phyloP scores from a whole-genome alignment of 2,113 vertebrate species.

The Dunckerocampus dactyliophorus region DNA sequence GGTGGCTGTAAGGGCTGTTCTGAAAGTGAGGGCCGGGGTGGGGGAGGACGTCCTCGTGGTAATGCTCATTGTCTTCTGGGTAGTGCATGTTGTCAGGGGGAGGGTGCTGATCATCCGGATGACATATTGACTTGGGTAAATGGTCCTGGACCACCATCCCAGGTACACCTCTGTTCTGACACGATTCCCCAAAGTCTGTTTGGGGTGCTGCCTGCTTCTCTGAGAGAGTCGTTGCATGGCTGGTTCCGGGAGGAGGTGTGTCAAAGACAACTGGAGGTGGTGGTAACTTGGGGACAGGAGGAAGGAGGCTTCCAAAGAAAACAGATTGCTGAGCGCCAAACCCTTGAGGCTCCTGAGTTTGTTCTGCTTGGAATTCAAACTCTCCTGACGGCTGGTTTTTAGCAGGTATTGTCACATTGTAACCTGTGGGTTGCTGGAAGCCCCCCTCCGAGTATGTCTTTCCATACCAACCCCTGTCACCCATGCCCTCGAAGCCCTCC shows the following conservation, averaged over 20 bases:
- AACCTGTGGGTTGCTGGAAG: constrained; percentile 43
- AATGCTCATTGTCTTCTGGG: constrained; percentile 31
- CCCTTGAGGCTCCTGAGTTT: constrained; percentile 22
- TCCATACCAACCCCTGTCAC: constrained; percentile 55
- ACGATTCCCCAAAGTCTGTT: not conserved
- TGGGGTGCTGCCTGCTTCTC: constrained; percentile 10
- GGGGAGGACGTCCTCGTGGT: constrained; percentile 25
- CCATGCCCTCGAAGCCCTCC: constrained; percentile 73
- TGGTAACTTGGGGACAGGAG: constrained; percentile 66
- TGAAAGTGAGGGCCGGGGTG: constrained; percentile 8
- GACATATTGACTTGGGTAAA: constrained; percentile 55
- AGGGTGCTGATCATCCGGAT: constrained; percentile 8
- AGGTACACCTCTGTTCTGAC: constrained; percentile 4
- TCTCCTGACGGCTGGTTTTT: constrained; percentile 22
- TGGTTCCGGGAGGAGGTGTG: not conserved
- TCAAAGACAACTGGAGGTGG: constrained; percentile 55
- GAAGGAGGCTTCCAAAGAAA: constrained; percentile 55
- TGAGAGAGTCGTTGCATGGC: constrained; percentile 8
- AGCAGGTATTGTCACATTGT: constrained; percentile 18
- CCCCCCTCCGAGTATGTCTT: constrained; percentile 48
- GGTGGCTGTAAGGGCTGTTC: constrained; percentile 27
- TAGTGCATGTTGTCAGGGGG: constrained; percentile 62
- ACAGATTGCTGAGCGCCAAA: constrained; percentile 26
- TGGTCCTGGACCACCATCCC: constrained; percentile 64
- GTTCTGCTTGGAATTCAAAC: constrained; percentile 49